Evolutionary conservation across 2,113 vertebrate genomes (phyloP), one percentile per base, ranked within the genome.

Genomic region (Lota lota): DNA sequence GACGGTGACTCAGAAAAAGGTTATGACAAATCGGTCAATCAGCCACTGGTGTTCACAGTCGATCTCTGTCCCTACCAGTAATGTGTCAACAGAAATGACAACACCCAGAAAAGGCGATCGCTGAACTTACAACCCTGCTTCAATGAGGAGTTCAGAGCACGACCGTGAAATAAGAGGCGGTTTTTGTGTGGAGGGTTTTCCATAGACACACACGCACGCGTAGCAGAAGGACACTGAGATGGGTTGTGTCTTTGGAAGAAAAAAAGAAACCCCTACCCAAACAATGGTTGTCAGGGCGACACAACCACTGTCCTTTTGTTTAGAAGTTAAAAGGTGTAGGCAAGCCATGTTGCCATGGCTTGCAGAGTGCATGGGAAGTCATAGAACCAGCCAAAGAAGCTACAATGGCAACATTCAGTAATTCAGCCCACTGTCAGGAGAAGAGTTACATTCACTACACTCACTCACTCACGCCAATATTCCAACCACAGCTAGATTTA

Each of bases 201-300:
- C 28, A 67, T 56, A 47, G 5, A 63, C 5, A 40, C 28, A 63
- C 7, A 24, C 47, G 69, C 19, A 57, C 33, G 22, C 36, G n/a
- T 47, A 47, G 10, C 1, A 22, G 8, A 18, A 19, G 80, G 70
- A 80, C 83, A 61, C 61, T 61, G 79, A 88, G 67, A 71, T 8
- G 40, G 72, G 74, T 72, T 20, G 66, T 59, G 71, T 3, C 59
- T 54, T 60, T 36, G 40, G 61, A 57, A 40, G 54, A 24, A 58
- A 10, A 69, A 66, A 76, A 47, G 12, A 12, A 47, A 47, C 40
- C 2, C 5, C 65, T 66, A 63, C 19, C 69, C 69, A 72, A 73
- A 89, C 77, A 87, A 64, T 59, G 75, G 78, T 76, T 67, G 22
- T 81, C 80, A 69, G 21, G 61, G 69, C 28, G 54, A 82, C 74